Conservation (phyloP, 1,140 invertebrate genomes). For the Diachasma alloeum region DNA sequence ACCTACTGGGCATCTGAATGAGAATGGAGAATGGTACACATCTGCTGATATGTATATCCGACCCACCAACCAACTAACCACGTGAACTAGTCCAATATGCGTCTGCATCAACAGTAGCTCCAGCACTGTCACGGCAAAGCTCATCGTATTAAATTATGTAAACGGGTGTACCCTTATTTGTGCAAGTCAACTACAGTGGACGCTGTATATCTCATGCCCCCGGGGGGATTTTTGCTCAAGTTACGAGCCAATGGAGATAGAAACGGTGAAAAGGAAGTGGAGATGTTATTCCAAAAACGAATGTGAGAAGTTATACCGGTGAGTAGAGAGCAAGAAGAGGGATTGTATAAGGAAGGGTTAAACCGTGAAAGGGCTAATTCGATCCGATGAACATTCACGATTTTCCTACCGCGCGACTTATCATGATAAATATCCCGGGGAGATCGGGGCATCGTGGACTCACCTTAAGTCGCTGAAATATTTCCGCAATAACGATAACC, state of each 20-base stretch:
- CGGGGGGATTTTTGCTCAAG: background rate
- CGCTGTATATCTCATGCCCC: background rate
- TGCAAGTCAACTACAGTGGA: background rate
- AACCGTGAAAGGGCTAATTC: constrained; percentile 15
- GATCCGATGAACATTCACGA: background rate
- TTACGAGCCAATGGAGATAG: background rate
- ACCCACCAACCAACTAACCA: background rate
- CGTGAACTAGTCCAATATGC: background rate
- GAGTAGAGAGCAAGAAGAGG: background rate
- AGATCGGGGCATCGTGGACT: background rate
- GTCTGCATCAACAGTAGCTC: constrained; percentile 8
- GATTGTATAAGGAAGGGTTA: background rate
- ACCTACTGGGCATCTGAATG: background rate
- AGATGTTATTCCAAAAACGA: constrained; percentile 2
- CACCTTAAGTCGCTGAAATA: constrained; percentile 10
- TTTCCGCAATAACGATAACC: constrained; percentile 20
- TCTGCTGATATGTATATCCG: background rate
- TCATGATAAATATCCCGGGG: constrained; percentile 17
- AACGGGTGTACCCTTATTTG: constrained; percentile 13
- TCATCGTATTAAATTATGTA: constrained; percentile 17
- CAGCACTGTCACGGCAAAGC: background rate
- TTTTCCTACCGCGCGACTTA: constrained; percentile 1
- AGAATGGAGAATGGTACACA: background rate
- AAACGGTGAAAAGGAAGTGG: background rate
- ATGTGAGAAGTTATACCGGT: background rate